phyloP scores from a whole-genome alignment of 1,140 invertebrate species.

The Lepidotrigona ventralis region DNA sequence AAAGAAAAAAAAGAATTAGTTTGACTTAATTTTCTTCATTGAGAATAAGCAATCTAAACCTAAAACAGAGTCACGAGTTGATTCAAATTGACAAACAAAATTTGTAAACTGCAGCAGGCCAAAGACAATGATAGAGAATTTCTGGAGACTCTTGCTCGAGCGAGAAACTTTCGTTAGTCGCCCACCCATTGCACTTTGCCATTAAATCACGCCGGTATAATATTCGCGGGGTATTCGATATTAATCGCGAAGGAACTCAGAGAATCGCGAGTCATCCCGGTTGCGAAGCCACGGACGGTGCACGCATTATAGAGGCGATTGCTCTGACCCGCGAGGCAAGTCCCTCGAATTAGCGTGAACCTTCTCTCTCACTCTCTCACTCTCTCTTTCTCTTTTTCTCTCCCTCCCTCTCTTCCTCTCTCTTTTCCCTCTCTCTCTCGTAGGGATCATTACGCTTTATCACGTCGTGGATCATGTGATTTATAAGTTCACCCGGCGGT shows the following conservation, averaged over 20 bases:
- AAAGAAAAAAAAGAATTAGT: too few species aligned
- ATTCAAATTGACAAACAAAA: not conserved
- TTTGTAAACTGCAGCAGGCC: not conserved
- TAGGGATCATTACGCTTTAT: slow-evolving; percentile 63
- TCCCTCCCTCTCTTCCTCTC: not conserved
- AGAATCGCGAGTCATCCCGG: slow-evolving; percentile 32
- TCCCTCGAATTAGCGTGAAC: slow-evolving; percentile 68
- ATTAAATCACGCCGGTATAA: not conserved
- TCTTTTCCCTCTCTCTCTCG: not conserved
- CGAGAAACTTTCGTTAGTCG: not conserved
- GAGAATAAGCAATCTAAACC: too few species aligned
- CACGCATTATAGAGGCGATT: slow-evolving; percentile 51
- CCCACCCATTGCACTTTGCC: not conserved
- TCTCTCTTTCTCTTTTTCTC: not conserved
- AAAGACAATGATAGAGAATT: too few species aligned
- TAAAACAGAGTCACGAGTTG: too few species aligned
- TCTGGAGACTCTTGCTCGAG: too few species aligned
- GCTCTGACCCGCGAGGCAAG: slow-evolving; percentile 53
- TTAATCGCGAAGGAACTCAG: slow-evolving; percentile 27
- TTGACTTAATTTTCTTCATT: too few species aligned
- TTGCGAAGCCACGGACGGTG: not conserved
- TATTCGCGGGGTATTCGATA: slow-evolving; percentile 35
- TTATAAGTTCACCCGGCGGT: slow-evolving; percentile 65
- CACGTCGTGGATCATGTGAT: slow-evolving; percentile 66
- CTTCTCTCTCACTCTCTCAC: slow-evolving; percentile 14